Percentiles rank a stretch among this genome's conserved stretches.
Conservation (phyloP, 2,797 vertebrate genomes). For the Platyrinchus mystaceus region DNA sequence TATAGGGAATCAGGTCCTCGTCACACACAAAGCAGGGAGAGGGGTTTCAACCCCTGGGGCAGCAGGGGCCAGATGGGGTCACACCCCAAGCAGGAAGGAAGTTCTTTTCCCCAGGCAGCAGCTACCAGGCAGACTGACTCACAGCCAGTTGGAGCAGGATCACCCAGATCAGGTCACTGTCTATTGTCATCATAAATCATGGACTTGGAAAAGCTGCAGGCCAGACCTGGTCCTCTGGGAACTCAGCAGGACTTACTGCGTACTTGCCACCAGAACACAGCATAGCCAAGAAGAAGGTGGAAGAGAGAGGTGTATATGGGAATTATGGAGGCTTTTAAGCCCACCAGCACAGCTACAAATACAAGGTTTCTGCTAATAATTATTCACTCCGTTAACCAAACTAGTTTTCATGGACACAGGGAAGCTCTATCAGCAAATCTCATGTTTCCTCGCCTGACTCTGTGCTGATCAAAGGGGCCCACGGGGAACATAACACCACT, state of each 20-base stretch:
- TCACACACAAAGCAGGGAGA: neutral
- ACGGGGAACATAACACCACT: neutral
- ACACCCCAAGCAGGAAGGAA: neutral
- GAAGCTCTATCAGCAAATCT: neutral
- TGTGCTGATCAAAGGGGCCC: neutral
- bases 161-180: neutral
- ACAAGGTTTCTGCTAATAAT: conserved; percentile 8
- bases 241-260: neutral
- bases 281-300: neutral
- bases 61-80: neutral
- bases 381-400: neutral
- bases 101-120: neutral
- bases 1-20: too few species aligned
- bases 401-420: neutral
- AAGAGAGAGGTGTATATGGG: neutral
- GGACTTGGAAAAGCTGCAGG: conserved; percentile 9
- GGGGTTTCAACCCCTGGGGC: neutral
- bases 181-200: neutral
- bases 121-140: neutral
- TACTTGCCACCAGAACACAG: neutral
- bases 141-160: neutral
- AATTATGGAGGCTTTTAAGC: neutral
- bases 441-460: neutral
- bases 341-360: neutral
- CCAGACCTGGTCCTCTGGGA: neutral